Evolutionary conservation across 2,888 invertebrate species (phyloP).

Genomic region (Megamerina dolium): DNA sequence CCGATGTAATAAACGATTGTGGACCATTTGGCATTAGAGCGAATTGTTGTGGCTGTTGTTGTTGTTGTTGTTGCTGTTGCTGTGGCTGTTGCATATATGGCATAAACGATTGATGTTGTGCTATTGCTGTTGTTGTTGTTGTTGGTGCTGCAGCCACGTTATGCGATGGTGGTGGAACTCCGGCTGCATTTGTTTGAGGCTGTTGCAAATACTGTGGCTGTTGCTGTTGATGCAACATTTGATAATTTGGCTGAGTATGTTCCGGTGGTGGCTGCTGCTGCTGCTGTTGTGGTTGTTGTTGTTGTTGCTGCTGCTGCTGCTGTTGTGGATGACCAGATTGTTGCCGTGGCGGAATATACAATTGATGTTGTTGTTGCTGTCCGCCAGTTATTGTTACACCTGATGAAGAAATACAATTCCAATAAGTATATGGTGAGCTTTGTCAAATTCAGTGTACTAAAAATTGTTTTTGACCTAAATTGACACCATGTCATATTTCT

Average conservation of each 20-base stretch:
- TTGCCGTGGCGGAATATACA: neutral
- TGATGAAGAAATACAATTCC: no score
- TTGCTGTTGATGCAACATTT: slow-evolving; percentile 24
- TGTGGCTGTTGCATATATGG: slow-evolving; percentile 21
- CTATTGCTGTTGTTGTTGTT: slow-evolving; percentile 14
- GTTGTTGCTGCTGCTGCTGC: slow-evolving; percentile 22
- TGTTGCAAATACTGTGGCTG: slow-evolving; percentile 26
- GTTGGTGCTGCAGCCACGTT: slow-evolving; percentile 6
- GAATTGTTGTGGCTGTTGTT: slow-evolving; percentile 17
- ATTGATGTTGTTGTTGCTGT: slow-evolving; percentile 15
- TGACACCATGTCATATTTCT: no score
- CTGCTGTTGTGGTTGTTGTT: slow-evolving; percentile 19
- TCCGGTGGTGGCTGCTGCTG: slow-evolving; percentile 20
- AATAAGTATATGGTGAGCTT: no score
- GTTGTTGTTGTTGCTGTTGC: slow-evolving; percentile 22
- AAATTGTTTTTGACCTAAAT: no score
- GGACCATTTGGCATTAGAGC: slow-evolving; percentile 12
- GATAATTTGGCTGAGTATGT: slow-evolving; percentile 21
- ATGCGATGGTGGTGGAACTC: slow-evolving; percentile 15
- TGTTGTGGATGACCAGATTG: neutral
- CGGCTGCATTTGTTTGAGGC: slow-evolving; percentile 18
- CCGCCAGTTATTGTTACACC: neutral
- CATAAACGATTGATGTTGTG: slow-evolving; percentile 20
- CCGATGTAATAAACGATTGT: slow-evolving; percentile 14
- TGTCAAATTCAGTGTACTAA: no score